Base-by-base conservation (phyloP, 2,888 invertebrate species). In the Drosophila macrospina region DNA sequence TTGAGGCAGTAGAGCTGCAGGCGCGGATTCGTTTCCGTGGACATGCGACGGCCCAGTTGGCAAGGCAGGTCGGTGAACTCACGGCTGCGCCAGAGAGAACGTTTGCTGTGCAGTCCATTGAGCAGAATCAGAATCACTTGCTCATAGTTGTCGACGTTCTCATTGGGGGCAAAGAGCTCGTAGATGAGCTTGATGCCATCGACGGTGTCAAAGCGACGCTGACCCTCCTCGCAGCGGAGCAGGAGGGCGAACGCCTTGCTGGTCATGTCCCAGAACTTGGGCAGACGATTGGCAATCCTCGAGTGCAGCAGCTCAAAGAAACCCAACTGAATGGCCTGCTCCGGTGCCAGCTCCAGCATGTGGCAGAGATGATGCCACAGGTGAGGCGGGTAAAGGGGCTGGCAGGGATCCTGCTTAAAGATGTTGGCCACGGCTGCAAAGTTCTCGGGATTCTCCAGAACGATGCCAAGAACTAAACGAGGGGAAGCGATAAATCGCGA, bases 221-320 rank as follows among this genome's bases (percentile, higher is more conserved):
- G 90, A 0, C 90, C 92, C 24, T 90, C 84, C 0, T 16, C 56
- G 52, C 91, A 91, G 48, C 90, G 87, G n/a, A 92, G 60, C 1
- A 91, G 47, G 41, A 92, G 64, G 0, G 89, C 90, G 15, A 92
- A 90, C 5, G 91, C 91, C 73, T 92, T 91, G 74, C 90, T 74
- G 11, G 81, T 68, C 69, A 86, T 66, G n/a, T 79, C 69, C 83
- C 89, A 80, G 36, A 71, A 91, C 4, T 61, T 57, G 2, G 77
- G 60, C 45, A 88, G 24, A 8, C 65, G 65, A 1, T 72, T 54
- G 0, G 34, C 3, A n/a, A 91, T 86, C 26, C 91, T 74, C 4
- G 37, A 15, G 4, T 87, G 67, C 2, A 92, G 59, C n/a, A 90
- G 41, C 52, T 91, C 89, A 48, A 92, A 92, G 57, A 90, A 87